These are phyloP conservation scores for Myopa testacea DNA, from an alignment of 2,888 invertebrate species.

Conservation along the genomic window DNA sequence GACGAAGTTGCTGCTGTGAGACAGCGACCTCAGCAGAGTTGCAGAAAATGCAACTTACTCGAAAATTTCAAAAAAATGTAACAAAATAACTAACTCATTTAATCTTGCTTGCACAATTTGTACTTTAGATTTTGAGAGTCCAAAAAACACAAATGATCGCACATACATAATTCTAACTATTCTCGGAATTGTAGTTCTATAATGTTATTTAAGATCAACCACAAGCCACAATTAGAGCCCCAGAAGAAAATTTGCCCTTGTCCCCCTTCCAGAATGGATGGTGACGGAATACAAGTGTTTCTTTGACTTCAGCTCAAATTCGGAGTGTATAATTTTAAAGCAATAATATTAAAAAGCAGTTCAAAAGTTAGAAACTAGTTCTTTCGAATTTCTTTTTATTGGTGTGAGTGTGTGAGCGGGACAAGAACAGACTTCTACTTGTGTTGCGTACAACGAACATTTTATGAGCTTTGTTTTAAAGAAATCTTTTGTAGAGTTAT, in stretches of 20 bases:
- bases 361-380: slow-evolving; percentile 12
- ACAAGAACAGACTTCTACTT: neutral
- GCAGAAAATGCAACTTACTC: too few relatives aligned
- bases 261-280: neutral
- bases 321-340: slow-evolving; percentile 24
- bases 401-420: neutral
- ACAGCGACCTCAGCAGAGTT: too few relatives aligned
- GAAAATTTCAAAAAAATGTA: too few relatives aligned
- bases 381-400: neutral
- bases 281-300: slow-evolving; percentile 13
- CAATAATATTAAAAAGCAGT: neutral
- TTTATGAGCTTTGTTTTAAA: neutral
- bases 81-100: too few relatives aligned
- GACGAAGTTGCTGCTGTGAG: too few relatives aligned
- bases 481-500: neutral
- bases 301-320: neutral
- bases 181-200: neutral
- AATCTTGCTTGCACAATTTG: too few relatives aligned
- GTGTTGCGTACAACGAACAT: too few relatives aligned
- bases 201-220: neutral
- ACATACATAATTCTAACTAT: neutral
- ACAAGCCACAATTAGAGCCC: neutral
- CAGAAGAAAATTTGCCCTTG: neutral
- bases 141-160: too few relatives aligned
- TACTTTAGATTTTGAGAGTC: too few relatives aligned